Conservation (phyloP, 2,797 vertebrate species). For the Pseudochirops corinnae region DNA sequence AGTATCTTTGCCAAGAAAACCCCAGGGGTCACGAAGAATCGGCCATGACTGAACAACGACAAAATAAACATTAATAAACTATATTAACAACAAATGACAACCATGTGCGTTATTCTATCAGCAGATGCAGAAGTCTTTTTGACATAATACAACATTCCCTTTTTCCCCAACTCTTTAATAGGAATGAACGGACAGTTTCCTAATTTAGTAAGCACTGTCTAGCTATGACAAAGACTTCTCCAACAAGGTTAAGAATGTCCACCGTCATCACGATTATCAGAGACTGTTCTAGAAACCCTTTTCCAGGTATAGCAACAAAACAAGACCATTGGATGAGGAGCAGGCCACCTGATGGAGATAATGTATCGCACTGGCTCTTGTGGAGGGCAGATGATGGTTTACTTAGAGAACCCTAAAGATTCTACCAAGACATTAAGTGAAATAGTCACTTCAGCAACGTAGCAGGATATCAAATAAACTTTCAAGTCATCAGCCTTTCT, state of each 20-base stretch:
- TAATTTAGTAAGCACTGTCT: too few species aligned
- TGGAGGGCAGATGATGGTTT: not conserved
- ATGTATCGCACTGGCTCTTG: not conserved
- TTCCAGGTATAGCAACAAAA: not conserved
- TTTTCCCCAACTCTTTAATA: too few species aligned
- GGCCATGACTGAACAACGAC: not conserved
- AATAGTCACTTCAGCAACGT: not conserved
- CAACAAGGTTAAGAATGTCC: not conserved
- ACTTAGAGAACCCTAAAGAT: not conserved
- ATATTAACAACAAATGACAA: not conserved
- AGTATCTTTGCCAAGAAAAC: not conserved
- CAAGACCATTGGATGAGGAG: not conserved
- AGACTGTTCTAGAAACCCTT: not conserved
- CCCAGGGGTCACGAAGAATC: not conserved
- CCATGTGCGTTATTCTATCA: not conserved
- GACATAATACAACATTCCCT: too few species aligned
- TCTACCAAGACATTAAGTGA: not conserved
- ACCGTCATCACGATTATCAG: not conserved
- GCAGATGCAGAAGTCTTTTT: too few species aligned
- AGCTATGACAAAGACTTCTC: not conserved
- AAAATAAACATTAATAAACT: not conserved
- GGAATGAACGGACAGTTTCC: too few species aligned
- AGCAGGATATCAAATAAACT: not conserved
- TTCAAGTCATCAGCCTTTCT: not conserved
- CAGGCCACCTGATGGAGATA: not conserved